phyloP scores from a whole-genome alignment of 92 coral and sea anemone genomes.

The Zoanthus solanderi region DNA sequence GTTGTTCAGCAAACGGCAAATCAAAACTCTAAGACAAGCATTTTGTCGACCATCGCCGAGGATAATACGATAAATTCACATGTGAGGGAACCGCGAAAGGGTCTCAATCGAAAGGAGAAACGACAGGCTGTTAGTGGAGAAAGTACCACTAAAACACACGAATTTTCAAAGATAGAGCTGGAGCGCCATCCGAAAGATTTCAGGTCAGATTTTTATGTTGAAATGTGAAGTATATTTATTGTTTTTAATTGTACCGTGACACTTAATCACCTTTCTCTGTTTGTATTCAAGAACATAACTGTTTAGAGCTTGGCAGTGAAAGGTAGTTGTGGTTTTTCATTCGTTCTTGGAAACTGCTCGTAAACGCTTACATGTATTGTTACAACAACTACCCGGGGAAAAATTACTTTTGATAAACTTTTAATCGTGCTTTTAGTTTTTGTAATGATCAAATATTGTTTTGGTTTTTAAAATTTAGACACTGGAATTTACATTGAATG shows the following conservation, averaged over 20 bases:
- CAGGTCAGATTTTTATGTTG: constrained; percentile 64
- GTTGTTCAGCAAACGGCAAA: constrained; percentile 91
- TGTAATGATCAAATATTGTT: constrained; percentile 11
- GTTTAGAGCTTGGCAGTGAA: neutral
- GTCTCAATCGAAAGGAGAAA: constrained; percentile 79
- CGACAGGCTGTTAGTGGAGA: constrained; percentile 99
- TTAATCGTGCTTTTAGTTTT: neutral
- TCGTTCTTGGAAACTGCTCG: no score
- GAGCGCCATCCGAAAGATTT: constrained; percentile 93
- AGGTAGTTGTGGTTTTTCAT: neutral
- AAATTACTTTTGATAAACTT: neutral
- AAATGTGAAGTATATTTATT: neutral
- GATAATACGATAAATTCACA: constrained; percentile 52
- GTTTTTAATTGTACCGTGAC: constrained; percentile 1
- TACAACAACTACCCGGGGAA: neutral
- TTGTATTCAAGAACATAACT: constrained; percentile 6
- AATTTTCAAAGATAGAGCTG: constrained; percentile 84
- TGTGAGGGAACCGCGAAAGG: neutral
- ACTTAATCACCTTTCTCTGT: neutral
- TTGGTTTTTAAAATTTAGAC: neutral
- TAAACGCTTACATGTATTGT: neutral
- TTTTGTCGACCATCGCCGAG: constrained; percentile 76
- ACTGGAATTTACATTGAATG: neutral
- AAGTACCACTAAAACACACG: constrained; percentile 87
- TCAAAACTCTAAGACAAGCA: constrained; percentile 45